phyloP scores from a whole-genome alignment of 2,113 vertebrate species.

The Charadrius vociferus region DNA sequence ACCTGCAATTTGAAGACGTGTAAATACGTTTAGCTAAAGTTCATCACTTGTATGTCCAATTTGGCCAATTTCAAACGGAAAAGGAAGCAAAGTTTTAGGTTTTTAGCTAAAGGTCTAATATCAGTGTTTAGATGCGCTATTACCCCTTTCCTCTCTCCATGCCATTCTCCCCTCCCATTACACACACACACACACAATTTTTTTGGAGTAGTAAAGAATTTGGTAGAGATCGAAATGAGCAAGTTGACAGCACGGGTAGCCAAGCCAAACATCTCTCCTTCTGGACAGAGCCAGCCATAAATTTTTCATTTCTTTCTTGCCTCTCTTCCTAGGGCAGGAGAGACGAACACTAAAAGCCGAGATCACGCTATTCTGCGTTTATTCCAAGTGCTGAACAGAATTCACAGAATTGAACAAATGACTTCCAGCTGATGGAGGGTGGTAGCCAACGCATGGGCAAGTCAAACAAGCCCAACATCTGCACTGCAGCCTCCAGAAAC shows the following conservation, averaged over 20 bases:
- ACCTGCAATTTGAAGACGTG: background rate
- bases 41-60: background rate
- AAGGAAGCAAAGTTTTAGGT: background rate
- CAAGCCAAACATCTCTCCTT: background rate
- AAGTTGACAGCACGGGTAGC: background rate
- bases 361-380: background rate
- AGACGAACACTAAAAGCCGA: background rate
- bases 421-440: background rate
- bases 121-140: background rate
- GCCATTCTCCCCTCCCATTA: background rate
- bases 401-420: too few relatives aligned
- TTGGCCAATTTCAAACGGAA: background rate
- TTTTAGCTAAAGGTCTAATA: background rate
- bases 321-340: background rate
- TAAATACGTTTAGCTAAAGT: background rate
- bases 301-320: background rate
- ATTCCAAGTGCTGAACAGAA: background rate
- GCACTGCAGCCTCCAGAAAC: background rate
- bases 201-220: background rate
- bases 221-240: background rate
- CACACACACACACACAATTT: background rate
- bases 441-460: background rate
- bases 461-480: background rate
- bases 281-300: background rate
- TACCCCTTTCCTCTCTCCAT: background rate